Evolutionary conservation across 2,888 invertebrate genomes (phyloP).

Genomic region (Folsomia manolachei): DNA sequence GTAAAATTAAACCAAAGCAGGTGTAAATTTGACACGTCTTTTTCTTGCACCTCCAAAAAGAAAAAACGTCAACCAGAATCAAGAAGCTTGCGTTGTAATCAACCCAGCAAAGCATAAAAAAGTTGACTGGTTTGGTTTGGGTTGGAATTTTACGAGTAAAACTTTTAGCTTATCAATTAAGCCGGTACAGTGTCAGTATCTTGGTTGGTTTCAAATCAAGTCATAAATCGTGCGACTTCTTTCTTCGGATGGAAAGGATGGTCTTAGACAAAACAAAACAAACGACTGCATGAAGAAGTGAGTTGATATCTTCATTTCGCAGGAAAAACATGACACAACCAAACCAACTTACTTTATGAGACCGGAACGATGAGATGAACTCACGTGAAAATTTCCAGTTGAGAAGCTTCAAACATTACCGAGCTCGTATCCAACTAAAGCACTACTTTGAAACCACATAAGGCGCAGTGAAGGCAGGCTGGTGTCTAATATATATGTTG

Average conservation of each 20-base stretch:
- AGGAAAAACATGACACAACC: constrained; percentile 10
- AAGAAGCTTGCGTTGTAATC: neutral
- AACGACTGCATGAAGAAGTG: neutral
- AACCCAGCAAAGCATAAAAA: too few relatives aligned
- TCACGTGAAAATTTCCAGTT: neutral
- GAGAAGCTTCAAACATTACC: too few relatives aligned
- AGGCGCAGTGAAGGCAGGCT: too few relatives aligned
- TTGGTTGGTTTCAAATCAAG: constrained; percentile 12
- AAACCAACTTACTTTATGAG: neutral
- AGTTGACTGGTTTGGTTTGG: neutral
- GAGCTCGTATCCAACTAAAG: too few relatives aligned
- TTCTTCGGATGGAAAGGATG: neutral
- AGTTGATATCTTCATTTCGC: constrained; percentile 20
- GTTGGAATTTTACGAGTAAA: constrained; percentile 8
- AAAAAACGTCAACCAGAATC: neutral
- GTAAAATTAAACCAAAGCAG: too few relatives aligned
- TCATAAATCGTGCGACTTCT: constrained; percentile 14
- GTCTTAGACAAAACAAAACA: constrained; percentile 7
- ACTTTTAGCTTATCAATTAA: constrained; percentile 20
- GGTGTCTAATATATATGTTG: too few relatives aligned
- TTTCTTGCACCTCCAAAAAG: neutral
- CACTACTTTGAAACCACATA: too few relatives aligned
- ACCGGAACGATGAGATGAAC: neutral
- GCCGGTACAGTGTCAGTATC: too few relatives aligned
- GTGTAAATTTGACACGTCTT: neutral